Conservation (phyloP, 2,113 vertebrate genomes). For the Hoplias malabaricus region DNA sequence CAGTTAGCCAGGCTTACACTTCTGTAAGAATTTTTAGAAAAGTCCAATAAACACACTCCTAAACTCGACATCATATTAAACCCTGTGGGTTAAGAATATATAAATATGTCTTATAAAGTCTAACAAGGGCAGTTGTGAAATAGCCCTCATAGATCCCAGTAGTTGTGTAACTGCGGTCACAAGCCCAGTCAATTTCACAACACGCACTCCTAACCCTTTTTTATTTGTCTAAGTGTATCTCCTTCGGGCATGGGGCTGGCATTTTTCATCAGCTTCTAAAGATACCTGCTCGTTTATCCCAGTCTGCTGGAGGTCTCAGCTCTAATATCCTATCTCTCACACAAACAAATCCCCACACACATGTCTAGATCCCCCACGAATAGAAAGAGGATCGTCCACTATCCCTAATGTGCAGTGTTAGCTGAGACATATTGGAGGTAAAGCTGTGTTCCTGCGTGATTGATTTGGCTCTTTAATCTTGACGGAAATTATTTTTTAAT, state of each 20-base stretch:
- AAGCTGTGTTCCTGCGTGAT: slow-evolving; percentile 13
- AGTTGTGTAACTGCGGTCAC: too few species aligned
- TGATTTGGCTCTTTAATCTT: slow-evolving; percentile 23
- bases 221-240: background rate
- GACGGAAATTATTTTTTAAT: slow-evolving; percentile 49
- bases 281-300: background rate
- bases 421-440: background rate
- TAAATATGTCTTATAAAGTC: too few species aligned
- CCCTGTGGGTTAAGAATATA: too few species aligned
- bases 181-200: background rate
- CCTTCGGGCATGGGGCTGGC: background rate
- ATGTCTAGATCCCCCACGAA: too few species aligned
- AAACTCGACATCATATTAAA: too few species aligned
- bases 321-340: slow-evolving; percentile 16
- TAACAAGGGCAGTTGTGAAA: too few species aligned
- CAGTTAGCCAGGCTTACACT: too few species aligned
- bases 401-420: background rate
- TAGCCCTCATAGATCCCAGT: too few species aligned
- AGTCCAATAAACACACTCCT: too few species aligned
- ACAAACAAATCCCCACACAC: background rate
- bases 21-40: too few species aligned
- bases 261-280: background rate
- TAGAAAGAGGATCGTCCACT: slow-evolving; percentile 39
- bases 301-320: slow-evolving; percentile 24
- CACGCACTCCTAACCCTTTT: background rate